Conservation (phyloP, 2,797 vertebrate species). For the Xyrichtys novacula region DNA sequence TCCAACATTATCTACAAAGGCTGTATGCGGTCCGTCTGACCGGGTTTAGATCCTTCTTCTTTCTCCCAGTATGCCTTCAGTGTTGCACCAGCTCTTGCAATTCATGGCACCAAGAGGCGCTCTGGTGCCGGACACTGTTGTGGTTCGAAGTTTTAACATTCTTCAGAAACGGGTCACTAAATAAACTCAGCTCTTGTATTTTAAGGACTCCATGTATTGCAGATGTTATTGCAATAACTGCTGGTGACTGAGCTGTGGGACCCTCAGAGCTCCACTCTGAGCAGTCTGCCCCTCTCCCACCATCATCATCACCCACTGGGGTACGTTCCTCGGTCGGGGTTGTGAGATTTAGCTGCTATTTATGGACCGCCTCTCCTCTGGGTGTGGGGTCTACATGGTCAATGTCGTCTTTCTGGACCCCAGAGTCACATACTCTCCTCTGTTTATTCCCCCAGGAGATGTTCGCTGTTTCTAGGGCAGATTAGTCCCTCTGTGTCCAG, state of each 20-base stretch:
- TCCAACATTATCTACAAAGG: too few relatives aligned
- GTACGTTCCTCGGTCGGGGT: conserved; percentile 4
- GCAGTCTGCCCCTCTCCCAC: conserved; percentile 1
- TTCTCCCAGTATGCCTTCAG: too few relatives aligned
- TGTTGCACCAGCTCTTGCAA: too few relatives aligned
- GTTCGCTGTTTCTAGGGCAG: conserved; percentile 54
- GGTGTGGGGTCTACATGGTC: conserved; percentile 25
- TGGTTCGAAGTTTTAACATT: too few relatives aligned
- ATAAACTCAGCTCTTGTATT: too few relatives aligned
- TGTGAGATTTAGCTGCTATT: conserved; percentile 50
- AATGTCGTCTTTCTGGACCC: conserved; percentile 40
- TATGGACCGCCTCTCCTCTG: conserved; percentile 43
- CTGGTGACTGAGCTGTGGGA: conserved; percentile 2
- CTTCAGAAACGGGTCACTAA: too few relatives aligned
- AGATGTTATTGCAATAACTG: not conserved
- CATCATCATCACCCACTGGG: conserved; percentile 21
- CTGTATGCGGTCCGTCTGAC: too few relatives aligned
- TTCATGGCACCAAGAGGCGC: too few relatives aligned
- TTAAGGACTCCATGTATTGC: too few relatives aligned
- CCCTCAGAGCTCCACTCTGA: conserved; percentile 13
- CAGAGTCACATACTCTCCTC: conserved; percentile 40
- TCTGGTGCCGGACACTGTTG: too few relatives aligned
- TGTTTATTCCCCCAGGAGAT: conserved; percentile 62
- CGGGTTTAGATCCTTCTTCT: too few relatives aligned
- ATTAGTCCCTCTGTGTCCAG: conserved; percentile 51